These are phyloP conservation scores for Gymnosoma rotundatum DNA, from an alignment of 2,888 invertebrate species.

Conservation along the genomic window DNA sequence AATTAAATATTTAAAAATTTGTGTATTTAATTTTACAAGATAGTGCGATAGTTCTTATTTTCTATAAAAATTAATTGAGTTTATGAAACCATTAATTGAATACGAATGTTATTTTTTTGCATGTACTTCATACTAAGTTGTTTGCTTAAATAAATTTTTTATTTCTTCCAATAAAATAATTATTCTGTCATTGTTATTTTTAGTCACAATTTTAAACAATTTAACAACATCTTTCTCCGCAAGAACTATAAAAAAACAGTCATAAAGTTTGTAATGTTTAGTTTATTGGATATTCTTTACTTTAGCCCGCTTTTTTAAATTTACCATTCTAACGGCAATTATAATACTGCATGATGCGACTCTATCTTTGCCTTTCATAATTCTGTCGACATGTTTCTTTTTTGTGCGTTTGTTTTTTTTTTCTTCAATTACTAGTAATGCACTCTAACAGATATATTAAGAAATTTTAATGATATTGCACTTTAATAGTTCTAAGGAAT, in stretches of 20 bases:
- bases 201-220: background rate
- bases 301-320: background rate
- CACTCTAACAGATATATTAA: constrained; percentile 9
- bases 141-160: background rate
- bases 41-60: too few relatives aligned
- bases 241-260: background rate
- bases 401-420: background rate
- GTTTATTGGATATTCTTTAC: background rate
- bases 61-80: too few relatives aligned
- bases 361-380: too few relatives aligned
- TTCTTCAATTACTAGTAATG: background rate
- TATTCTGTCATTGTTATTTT: background rate
- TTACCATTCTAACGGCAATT: constrained; percentile 27
- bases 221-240: background rate
- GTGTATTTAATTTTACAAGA: too few relatives aligned
- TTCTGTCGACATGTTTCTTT: too few relatives aligned
- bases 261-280: background rate
- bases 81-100: too few relatives aligned
- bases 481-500: constrained; percentile 36
- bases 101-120: too few relatives aligned
- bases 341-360: constrained; percentile 27
- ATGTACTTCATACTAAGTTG: too few relatives aligned
- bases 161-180: background rate
- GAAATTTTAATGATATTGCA: constrained; percentile 47
- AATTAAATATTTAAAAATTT: too few relatives aligned